These are phyloP conservation scores for Tholera decimalis DNA, from an alignment of 2,888 invertebrate genomes.

Conservation along the genomic window DNA sequence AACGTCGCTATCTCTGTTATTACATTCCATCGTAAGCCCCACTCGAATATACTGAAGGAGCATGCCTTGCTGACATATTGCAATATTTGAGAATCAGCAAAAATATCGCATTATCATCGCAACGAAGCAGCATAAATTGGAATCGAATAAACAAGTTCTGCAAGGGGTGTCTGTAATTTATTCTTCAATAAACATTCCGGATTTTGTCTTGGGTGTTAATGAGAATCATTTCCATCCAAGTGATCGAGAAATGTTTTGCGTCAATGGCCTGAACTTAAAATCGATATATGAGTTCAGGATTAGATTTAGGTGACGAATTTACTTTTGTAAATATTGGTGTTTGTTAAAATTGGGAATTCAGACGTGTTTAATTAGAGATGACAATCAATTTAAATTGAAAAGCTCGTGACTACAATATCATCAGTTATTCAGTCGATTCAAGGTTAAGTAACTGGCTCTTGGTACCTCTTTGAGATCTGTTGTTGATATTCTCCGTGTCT, in stretches of 20 bases:
- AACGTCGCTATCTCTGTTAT: constrained; percentile 81
- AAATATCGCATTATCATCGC: constrained; percentile 71
- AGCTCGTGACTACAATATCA: too few species aligned
- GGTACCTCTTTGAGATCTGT: too few species aligned
- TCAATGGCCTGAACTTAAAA: constrained; percentile 49
- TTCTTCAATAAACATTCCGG: constrained; percentile 65
- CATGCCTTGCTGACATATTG: constrained; percentile 74
- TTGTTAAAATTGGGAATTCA: constrained; percentile 28
- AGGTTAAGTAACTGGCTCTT: too few species aligned
- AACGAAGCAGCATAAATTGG: constrained; percentile 66
- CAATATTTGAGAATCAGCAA: constrained; percentile 75
- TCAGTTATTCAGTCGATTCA: too few species aligned
- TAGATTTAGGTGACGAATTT: constrained; percentile 26
- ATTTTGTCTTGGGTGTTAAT: constrained; percentile 68
- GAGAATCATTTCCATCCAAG: constrained; percentile 67
- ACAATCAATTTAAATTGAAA: constrained; percentile 9
- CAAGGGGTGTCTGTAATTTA: constrained; percentile 55
- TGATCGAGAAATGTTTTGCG: constrained; percentile 58
- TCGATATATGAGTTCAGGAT: constrained; percentile 51
- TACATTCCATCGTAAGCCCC: constrained; percentile 78
- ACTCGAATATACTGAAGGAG: constrained; percentile 70
- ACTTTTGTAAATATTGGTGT: constrained; percentile 8
- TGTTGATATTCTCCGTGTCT: too few species aligned
- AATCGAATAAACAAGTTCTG: constrained; percentile 72
- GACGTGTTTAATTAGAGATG: constrained; percentile 24